Percentiles rank a stretch among this genome's conserved stretches.
Conservation (phyloP, 2,797 vertebrate species). For the Ctenopoma multispine region DNA sequence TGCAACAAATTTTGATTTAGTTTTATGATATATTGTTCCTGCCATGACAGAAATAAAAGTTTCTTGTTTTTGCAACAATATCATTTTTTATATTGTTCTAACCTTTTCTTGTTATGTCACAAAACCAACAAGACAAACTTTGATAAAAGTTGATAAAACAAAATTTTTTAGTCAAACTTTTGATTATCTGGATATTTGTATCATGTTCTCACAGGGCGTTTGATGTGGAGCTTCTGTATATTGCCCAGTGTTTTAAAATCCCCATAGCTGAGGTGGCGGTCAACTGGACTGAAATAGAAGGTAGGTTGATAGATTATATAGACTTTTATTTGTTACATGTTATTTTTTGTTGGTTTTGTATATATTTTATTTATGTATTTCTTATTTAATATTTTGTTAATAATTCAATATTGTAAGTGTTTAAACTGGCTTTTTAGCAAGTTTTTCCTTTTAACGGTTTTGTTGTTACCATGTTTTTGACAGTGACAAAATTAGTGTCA, state of each 20-base stretch:
- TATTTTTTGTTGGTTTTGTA: background rate
- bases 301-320: conserved; percentile 73
- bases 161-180: background rate
- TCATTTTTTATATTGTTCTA: too few relatives aligned
- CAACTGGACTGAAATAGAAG: conserved; percentile 99
- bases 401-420: background rate
- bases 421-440: background rate
- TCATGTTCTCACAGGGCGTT: conserved; percentile 90
- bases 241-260: conserved; percentile 93
- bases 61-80: background rate
- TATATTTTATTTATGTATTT: background rate
- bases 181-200: background rate
- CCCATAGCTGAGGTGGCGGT: conserved; percentile 96
- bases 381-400: background rate
- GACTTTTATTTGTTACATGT: conserved; percentile 13
- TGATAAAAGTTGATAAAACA: background rate
- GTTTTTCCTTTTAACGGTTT: background rate
- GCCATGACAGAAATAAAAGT: background rate
- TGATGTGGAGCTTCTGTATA: conserved; percentile 96
- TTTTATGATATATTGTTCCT: background rate
- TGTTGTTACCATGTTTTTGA: background rate
- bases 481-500: background rate
- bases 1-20: background rate
- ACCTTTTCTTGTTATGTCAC: background rate
- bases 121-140: background rate